Base-by-base conservation (phyloP, 2,113 vertebrate species). In the Colistium nudipinnis region DNA sequence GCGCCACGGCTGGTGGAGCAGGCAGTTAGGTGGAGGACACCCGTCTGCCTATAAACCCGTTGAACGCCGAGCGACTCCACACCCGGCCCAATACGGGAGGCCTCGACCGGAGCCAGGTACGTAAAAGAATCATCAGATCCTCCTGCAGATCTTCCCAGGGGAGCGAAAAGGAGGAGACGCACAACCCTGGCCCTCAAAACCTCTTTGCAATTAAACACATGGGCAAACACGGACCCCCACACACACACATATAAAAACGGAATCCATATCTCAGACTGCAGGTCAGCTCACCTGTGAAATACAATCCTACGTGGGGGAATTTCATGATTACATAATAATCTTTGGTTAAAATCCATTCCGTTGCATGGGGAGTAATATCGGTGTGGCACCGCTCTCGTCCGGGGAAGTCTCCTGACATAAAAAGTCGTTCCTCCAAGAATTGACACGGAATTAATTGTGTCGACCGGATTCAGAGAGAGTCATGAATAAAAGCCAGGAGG, bases 381-480 rank as follows among this genome's bases (percentile, higher is more conserved):
- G 57, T 59, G 61, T 67, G 72, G 48, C 41, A 66, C 28, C 7
- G 7, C 41, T 69, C 82, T 77, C 73, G 84, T 81, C 84, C 61
- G 6, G n/a, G n/a, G 49, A 80, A 59, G 68, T 85, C 87, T 84
- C 90, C 44, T 31, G 79, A 76, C 80, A 89, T 72, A 83, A 54
- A n/a, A 80, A 39, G 65, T 78, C 85, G 86, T 82, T 79, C 87
- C 84, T 62, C 60, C 24, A 35, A 71, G 79, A 76, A 78, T 87
- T 81, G n/a, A n/a, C n/a, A n/a, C 52, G 65, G 70, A 79, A 80
- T 80, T 84, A 86, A 84, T 82, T 67, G 57, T 83, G 85, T 83
- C 82, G 76, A 89, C 76, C 77, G 85, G 78, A 88, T 88, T 86
- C 81, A 88, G 62, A 80, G 57, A 41, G 38, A 28, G 27, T 31